These are phyloP conservation scores for Nestor notabilis DNA, from an alignment of 2,113 vertebrate species.

Conservation along the genomic window DNA sequence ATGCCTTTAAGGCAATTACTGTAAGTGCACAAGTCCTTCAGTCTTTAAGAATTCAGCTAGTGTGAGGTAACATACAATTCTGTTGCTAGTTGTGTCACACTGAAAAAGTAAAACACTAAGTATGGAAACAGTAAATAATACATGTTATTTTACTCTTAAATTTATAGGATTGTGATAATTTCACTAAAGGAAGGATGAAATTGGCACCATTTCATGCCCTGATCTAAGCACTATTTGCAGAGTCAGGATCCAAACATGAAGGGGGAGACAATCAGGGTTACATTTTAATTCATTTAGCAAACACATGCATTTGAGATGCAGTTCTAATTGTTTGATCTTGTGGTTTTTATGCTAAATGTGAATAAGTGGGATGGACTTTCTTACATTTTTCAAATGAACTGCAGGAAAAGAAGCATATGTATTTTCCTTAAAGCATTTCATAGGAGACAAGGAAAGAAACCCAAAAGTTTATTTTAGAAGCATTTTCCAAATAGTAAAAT, in stretches of 20 bases:
- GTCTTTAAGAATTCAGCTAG: neutral
- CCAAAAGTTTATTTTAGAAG: neutral
- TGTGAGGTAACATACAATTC: neutral
- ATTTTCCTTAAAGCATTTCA: neutral
- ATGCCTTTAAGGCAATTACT: slow-evolving; percentile 19
- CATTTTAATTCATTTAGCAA: neutral
- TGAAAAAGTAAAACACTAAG: neutral
- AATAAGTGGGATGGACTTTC: neutral
- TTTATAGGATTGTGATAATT: neutral
- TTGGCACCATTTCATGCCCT: neutral
- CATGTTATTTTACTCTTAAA: neutral
- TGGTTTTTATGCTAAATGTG: neutral
- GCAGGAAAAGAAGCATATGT: neutral
- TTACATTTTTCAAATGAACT: neutral
- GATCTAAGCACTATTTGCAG: neutral
- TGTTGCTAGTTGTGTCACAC: neutral
- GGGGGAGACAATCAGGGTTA: neutral
- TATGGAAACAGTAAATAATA: neutral
- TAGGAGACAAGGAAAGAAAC: neutral
- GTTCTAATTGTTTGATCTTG: neutral
- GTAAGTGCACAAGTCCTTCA: neutral
- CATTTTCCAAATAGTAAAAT: neutral
- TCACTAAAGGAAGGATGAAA: neutral
- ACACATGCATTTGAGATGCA: neutral
- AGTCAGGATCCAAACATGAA: neutral